Conservation (phyloP, 2,888 invertebrate genomes). For the Agrochola macilenta region DNA sequence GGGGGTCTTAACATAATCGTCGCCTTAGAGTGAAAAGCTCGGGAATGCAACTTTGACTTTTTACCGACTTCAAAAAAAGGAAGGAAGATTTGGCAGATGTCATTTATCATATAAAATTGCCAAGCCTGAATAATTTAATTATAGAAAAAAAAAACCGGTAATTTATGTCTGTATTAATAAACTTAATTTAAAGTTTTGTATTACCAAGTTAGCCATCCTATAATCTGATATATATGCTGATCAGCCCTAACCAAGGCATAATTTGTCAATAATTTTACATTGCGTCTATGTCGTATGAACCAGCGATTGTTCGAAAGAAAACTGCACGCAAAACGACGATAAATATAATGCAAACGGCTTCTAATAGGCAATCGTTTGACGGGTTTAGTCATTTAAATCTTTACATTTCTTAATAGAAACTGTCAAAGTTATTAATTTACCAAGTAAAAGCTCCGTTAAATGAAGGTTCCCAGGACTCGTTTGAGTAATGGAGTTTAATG, state of each 20-base stretch:
- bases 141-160: not conserved
- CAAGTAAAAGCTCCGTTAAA: constrained; percentile 4
- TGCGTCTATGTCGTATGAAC: no score
- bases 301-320: no score
- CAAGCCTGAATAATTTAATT: not conserved
- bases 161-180: not conserved
- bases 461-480: not conserved
- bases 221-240: no score
- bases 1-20: not conserved
- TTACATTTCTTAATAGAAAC: not conserved
- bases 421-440: constrained; percentile 15
- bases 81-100: not conserved
- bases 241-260: not conserved
- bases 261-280: not conserved
- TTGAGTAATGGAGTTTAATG: constrained; percentile 39
- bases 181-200: no score
- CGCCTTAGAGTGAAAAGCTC: no score
- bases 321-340: no score
- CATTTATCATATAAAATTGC: not conserved
- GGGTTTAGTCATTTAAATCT: not conserved
- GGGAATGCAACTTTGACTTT: no score
- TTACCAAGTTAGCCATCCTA: not conserved
- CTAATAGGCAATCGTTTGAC: no score
- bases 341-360: no score
- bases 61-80: no score